A percentile compares a stretch with the other conserved stretches of the same genome.
phyloP scores from a whole-genome alignment of 2,113 vertebrate species.

The Rallus limicola region DNA sequence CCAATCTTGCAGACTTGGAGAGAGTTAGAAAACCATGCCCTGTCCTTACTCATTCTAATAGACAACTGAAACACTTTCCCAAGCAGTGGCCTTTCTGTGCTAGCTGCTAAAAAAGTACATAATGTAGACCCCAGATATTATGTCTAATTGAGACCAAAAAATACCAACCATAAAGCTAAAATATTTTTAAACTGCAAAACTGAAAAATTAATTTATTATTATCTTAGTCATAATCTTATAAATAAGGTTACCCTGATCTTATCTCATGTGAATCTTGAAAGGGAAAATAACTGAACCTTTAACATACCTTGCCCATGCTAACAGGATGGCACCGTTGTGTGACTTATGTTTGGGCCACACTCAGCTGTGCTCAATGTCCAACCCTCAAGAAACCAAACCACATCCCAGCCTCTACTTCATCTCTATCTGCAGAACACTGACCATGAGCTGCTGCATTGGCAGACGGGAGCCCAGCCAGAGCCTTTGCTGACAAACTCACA shows the following conservation, averaged over 20 bases:
- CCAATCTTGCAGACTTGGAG: not conserved
- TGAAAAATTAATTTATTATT: not conserved
- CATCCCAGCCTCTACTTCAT: not conserved
- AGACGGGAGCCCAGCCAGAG: not conserved
- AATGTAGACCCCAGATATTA: not conserved
- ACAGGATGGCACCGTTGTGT: rapidly evolving
- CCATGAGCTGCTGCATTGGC: rapidly evolving
- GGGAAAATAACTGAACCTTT: not conserved
- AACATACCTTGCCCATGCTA: rapidly evolving
- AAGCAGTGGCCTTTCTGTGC: not conserved
- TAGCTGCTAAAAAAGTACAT: not conserved
- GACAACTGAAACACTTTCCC: not conserved
- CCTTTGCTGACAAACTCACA: not conserved
- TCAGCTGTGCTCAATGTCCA: rapidly evolving
- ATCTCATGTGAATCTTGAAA: not conserved
- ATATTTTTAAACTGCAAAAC: not conserved
- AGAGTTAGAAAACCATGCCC: not conserved
- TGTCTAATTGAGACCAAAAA: not conserved
- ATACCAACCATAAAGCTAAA: not conserved
- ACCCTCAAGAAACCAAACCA: too few species aligned
- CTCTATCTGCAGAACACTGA: not conserved
- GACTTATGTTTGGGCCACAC: not conserved
- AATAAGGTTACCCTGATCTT: not conserved
- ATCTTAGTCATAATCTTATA: not conserved
- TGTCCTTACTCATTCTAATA: not conserved